Evolutionary conservation across 1,140 invertebrate genomes (phyloP), one percentile per base, ranked within the genome.

Genomic region (Oreohelix idahoensis): DNA sequence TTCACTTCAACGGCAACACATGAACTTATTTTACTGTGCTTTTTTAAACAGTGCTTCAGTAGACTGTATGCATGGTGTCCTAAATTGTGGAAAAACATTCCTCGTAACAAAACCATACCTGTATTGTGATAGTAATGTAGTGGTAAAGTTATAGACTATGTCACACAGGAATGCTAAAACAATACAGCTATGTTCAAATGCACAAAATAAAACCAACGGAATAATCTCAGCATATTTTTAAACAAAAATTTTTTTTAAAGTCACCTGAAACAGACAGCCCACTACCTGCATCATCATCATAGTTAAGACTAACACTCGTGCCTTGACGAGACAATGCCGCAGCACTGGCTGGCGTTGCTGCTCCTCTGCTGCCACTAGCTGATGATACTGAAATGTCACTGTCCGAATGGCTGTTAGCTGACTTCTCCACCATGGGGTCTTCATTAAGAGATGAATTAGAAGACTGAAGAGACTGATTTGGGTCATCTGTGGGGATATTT

Each of bases 241-340:
- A 51, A 53, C 66, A 73, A 71, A 35, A 76, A n/a, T n/a, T n/a
- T n/a, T n/a, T n/a, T 32, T 77, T 63, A 23, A 39, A 32, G 10
- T 58, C 39, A 73, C 32, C 20, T 66, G n/a, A 63, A 29, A 38
- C 74, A 53, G 10, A 32, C 20, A 38, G 17, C 0, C 17, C 45
- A 26, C 5, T 39, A 53, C 13, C 29, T 53, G 35, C 2, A 49
- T 77, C 32, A 26, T 13, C 45, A 36, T 77, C 49, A 11, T 29
- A 53, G 39, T 1, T 15, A 8, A 74, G 39, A 42, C 71, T 74
- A 5, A 36, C n/a, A 45, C 8, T 4, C 8, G n/a, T 66, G 32
- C 17, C 17, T 35, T 66, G 63, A 66, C 63, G 63, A 66, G 63
- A 66, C 63, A 66, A 15, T 29, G 63, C 17, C 4, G n/a, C 63